These are phyloP conservation scores for Mobula hypostoma DNA, from an alignment of 2,113 vertebrate genomes.

Conservation along the genomic window DNA sequence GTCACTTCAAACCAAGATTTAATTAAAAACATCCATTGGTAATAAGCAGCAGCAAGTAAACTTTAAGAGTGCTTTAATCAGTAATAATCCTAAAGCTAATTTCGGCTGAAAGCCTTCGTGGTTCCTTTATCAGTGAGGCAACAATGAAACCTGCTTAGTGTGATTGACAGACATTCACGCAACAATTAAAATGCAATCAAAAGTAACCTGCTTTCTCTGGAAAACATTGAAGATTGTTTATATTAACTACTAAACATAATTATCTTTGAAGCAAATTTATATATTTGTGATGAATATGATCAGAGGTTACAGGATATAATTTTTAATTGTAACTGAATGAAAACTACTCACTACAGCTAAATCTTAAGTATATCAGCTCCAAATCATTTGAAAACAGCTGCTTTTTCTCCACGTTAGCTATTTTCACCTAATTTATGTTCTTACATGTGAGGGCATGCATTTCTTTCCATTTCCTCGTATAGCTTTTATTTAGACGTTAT, in stretches of 20 bases:
- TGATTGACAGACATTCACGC: not conserved
- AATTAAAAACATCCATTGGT: not conserved
- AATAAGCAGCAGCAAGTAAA: not conserved
- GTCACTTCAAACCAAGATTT: not conserved
- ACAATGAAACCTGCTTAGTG: too few species aligned
- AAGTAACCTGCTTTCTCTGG: not conserved
- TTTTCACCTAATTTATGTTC: not conserved
- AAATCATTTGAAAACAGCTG: not conserved
- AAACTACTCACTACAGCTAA: not conserved
- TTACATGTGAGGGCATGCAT: not conserved
- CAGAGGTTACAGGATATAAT: not conserved
- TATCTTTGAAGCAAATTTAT: not conserved
- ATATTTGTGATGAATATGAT: not conserved
- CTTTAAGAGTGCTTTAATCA: not conserved
- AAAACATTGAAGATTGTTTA: not conserved
- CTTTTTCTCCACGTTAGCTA: not conserved
- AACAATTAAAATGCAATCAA: constrained; percentile 1
- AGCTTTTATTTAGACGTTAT: not conserved
- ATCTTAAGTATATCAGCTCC: too few species aligned
- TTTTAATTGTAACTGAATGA: not conserved
- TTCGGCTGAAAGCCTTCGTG: not conserved
- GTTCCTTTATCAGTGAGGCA: not conserved
- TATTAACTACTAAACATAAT: not conserved
- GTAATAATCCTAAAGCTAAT: not conserved
- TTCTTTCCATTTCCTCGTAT: not conserved